Evolutionary conservation across 1,140 invertebrate species (phyloP).

Genomic region (Lepidurus packardi): DNA sequence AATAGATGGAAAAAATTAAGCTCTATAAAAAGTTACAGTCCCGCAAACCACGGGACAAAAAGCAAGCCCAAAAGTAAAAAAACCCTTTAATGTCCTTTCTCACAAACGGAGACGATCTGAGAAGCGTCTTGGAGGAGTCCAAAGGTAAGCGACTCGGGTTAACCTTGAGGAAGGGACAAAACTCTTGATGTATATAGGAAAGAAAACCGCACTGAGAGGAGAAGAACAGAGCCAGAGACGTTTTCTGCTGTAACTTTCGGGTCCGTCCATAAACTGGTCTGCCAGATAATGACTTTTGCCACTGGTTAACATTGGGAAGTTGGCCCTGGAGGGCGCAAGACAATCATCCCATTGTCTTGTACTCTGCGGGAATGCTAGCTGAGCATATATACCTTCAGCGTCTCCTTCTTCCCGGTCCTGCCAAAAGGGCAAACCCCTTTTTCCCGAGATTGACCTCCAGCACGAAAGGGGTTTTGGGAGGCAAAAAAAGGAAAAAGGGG

Average conservation of each 20-base stretch:
- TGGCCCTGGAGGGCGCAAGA: conserved; percentile 20
- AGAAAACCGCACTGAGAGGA: background rate
- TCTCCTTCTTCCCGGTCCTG: background rate
- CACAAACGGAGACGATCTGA: background rate
- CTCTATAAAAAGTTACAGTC: background rate
- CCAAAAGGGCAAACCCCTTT: background rate
- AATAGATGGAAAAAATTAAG: too few species aligned
- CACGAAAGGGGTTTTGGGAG: background rate
- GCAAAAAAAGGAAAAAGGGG: background rate
- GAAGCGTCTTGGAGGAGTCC: background rate
- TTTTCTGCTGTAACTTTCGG: background rate
- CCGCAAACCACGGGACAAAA: background rate
- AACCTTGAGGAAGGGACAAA: background rate
- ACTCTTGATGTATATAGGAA: background rate
- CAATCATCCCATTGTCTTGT: conserved; percentile 19
- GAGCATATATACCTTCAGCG: background rate
- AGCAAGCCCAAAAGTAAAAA: background rate
- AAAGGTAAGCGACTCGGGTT: conserved; percentile 17
- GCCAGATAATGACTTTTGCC: conserved; percentile 19
- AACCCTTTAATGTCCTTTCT: background rate
- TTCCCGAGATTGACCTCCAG: background rate
- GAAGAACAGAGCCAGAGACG: background rate
- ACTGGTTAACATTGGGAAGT: conserved; percentile 10
- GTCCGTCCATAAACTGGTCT: background rate
- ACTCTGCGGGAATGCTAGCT: background rate